These are phyloP conservation scores for Caenorhabditis tropicalis DNA, from an alignment of 1,140 invertebrate species.

Conservation along the genomic window DNA sequence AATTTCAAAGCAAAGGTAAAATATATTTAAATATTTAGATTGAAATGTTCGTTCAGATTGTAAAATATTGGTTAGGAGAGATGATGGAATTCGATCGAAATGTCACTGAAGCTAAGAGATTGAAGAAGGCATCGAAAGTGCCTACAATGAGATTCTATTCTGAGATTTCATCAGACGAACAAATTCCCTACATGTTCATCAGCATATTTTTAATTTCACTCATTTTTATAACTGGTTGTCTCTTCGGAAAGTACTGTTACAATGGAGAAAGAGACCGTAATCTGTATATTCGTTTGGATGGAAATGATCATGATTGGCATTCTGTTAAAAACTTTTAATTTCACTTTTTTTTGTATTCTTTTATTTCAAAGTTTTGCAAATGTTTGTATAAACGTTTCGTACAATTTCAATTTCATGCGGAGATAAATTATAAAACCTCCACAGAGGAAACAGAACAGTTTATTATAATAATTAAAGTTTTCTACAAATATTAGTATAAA, in stretches of 20 bases:
- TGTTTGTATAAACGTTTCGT: too few relatives aligned
- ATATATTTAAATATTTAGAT: not conserved
- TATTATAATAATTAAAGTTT: not conserved
- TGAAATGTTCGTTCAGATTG: too few relatives aligned
- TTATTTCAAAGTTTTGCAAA: too few relatives aligned
- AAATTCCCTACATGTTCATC: not conserved
- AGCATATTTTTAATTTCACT: not conserved
- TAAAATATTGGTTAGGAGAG: not conserved
- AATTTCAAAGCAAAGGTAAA: not conserved
- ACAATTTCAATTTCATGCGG: too few relatives aligned
- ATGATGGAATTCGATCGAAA: constrained; percentile 4
- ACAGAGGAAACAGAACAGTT: too few relatives aligned
- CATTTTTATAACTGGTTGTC: not conserved
- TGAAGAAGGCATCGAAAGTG: not conserved
- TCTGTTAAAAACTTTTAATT: not conserved
- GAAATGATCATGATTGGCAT: not conserved
- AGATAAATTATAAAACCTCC: too few relatives aligned
- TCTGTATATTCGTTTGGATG: not conserved
- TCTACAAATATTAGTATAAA: not conserved
- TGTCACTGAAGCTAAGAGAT: not conserved
- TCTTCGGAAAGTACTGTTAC: not conserved
- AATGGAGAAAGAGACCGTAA: not conserved
- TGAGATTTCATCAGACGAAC: not conserved
- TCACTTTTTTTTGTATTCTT: not conserved
- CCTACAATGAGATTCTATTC: not conserved